A percentile compares a stretch with the other conserved stretches of the same genome.
Conservation (phyloP, 1,140 invertebrate species). For the Saccostrea glomerata region DNA sequence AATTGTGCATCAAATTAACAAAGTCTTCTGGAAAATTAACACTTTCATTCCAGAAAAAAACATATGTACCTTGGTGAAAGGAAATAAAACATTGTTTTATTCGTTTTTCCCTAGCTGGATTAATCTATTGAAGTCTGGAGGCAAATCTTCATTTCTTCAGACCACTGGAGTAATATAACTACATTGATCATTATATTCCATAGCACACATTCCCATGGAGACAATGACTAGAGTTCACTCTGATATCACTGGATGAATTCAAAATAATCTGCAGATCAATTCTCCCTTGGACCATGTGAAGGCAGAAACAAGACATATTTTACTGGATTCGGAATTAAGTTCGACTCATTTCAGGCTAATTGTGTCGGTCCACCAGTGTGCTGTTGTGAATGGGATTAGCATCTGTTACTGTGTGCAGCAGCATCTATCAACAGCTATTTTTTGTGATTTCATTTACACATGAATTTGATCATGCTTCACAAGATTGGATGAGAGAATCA, state of each 20-base stretch:
- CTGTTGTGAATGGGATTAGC: neutral
- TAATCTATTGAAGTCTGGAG: slow-evolving; percentile 16
- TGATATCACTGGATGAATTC: slow-evolving; percentile 34
- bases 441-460: neutral
- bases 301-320: neutral
- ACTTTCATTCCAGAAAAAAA: neutral
- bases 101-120: neutral
- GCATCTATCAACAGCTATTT: slow-evolving; percentile 24
- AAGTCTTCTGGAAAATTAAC: slow-evolving; percentile 22
- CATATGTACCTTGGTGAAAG: neutral
- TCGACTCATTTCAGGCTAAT: slow-evolving; percentile 7
- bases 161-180: neutral
- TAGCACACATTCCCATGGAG: slow-evolving; percentile 26
- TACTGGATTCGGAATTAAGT: slow-evolving; percentile 13
- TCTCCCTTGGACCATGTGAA: neutral
- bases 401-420: slow-evolving; percentile 8
- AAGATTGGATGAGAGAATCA: neutral
- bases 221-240: slow-evolving; percentile 29
- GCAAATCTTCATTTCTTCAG: slow-evolving; percentile 17
- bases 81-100: slow-evolving; percentile 19
- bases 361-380: slow-evolving; percentile 10
- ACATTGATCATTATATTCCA: slow-evolving; percentile 32
- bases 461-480: slow-evolving; percentile 30
- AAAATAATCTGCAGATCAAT: slow-evolving; percentile 32
- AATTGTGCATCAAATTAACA: slow-evolving; percentile 33